A percentile compares a stretch with the other conserved stretches of the same genome.
Conservation (phyloP, 2,113 vertebrate species). For the Regulus satrapa region DNA sequence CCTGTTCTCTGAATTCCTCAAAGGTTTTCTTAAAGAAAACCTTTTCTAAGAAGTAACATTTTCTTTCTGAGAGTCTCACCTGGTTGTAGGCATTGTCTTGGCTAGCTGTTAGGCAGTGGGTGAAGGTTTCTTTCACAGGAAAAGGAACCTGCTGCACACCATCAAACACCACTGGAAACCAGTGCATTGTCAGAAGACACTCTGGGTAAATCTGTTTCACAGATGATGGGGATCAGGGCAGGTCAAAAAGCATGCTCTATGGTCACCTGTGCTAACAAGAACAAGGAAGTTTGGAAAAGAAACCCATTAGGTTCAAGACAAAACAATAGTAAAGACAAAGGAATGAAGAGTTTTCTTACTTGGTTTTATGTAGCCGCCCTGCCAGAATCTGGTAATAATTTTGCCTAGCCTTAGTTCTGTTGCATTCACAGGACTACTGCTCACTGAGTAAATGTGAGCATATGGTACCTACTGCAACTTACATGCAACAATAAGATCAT, state of each 20-base stretch:
- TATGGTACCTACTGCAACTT: background rate
- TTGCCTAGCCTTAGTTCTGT: background rate
- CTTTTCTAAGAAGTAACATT: accelerated
- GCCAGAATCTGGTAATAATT: background rate
- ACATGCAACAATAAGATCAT: background rate
- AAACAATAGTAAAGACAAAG: background rate
- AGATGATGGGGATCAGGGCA: background rate
- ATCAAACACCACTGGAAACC: background rate
- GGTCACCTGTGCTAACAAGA: background rate
- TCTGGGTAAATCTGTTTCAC: background rate
- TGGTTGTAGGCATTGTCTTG: background rate
- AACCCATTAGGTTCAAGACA: background rate
- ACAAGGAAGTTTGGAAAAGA: background rate
- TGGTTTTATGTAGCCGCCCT: background rate
- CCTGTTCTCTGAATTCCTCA: background rate
- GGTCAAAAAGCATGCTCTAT: background rate
- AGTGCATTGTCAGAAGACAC: accelerated
- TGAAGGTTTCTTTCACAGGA: background rate
- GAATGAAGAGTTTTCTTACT: background rate
- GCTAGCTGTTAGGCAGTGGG: background rate
- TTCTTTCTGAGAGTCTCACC: background rate
- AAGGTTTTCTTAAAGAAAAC: background rate
- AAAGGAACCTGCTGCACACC: background rate
- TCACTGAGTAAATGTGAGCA: background rate
- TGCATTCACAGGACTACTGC: background rate